These are phyloP conservation scores for Abramis brama DNA, from an alignment of 2,113 vertebrate genomes.

Conservation along the genomic window DNA sequence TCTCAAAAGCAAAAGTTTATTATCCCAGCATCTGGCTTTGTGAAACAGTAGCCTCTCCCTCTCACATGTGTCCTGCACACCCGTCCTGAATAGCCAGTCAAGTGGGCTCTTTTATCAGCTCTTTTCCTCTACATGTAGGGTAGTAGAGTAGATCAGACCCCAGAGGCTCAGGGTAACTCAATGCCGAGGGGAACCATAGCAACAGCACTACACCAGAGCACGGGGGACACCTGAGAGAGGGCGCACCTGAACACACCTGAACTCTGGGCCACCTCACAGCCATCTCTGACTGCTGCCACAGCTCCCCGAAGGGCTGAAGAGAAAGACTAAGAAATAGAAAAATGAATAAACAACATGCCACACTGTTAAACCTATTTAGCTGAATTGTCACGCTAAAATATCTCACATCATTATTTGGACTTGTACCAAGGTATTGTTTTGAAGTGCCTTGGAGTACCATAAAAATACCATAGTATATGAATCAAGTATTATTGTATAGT, in stretches of 20 bases:
- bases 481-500: too few species aligned
- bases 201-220: conserved; percentile 5
- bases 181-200: conserved; percentile 35
- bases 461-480: background rate
- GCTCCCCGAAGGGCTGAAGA: background rate
- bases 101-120: background rate
- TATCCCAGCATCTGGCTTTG: background rate
- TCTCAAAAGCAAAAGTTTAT: background rate
- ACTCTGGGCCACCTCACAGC: conserved; percentile 11
- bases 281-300: background rate
- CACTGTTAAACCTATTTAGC: background rate
- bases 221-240: background rate
- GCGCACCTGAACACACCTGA: conserved; percentile 10
- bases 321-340: background rate
- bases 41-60: conserved; percentile 12
- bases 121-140: background rate
- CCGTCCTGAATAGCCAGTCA: background rate
- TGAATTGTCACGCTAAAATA: background rate
- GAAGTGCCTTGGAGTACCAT: background rate
- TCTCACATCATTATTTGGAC: background rate
- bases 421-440: background rate
- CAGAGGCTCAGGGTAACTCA: conserved; percentile 31
- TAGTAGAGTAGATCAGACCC: conserved; percentile 26
- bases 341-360: background rate
- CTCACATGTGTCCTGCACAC: background rate